Evolutionary conservation across 1,140 invertebrate genomes (phyloP).

Genomic region (Bombus turneri): DNA sequence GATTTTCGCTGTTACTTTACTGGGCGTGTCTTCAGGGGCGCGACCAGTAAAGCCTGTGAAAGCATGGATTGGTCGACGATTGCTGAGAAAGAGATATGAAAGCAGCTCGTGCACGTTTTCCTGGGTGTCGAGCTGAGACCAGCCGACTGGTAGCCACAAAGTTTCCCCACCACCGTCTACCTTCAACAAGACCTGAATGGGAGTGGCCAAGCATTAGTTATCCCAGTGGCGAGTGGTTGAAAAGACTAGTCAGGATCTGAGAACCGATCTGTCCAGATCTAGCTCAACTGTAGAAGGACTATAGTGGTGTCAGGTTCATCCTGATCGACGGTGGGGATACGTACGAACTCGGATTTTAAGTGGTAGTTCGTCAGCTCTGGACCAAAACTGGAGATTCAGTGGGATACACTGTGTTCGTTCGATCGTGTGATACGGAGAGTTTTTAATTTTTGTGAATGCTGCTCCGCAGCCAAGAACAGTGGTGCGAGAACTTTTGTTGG

Average conservation of each 20-base stretch:
- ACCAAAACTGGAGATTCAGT: too few relatives aligned
- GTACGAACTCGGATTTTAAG: neutral
- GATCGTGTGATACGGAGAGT: neutral
- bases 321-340: neutral
- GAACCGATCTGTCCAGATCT: conserved; percentile 56
- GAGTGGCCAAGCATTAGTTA: conserved; percentile 72
- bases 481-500: conserved; percentile 5
- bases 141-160: neutral
- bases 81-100: conserved; percentile 23
- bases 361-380: neutral
- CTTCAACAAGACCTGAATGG: conserved; percentile 35
- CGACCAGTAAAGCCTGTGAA: neutral
- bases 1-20: neutral
- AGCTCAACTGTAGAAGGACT: neutral
- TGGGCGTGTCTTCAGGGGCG: conserved; percentile 41
- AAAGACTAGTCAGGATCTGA: conserved; percentile 67
- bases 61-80: conserved; percentile 21
- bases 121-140: neutral
- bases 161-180: neutral
- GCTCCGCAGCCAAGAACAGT: neutral
- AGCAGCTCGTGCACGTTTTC: conserved; percentile 18
- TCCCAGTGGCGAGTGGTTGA: conserved; percentile 33
- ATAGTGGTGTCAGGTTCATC: neutral
- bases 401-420: neutral
- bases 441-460: neutral